Base-by-base conservation (phyloP, 35 echinoderm and acorn worm genomes). In the Amphiura filiformis region DNA sequence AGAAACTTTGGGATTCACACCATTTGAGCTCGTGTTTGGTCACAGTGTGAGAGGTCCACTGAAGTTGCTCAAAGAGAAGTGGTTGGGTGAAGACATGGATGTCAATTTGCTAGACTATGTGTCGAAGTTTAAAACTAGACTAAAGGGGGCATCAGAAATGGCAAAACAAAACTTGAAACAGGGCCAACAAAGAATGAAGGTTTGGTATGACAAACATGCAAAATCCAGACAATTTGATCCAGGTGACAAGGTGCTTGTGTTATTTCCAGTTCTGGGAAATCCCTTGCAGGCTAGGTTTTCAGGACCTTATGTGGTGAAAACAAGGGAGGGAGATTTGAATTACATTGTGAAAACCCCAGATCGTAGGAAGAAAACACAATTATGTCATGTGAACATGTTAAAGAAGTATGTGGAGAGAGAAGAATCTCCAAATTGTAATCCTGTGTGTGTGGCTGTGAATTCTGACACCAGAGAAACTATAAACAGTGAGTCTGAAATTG, bases 81-180 rank as follows among this genome's bases (percentile, higher is more conserved):
- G 34, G 34, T 41, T 90, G 36, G n/a, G 13, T 35, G 79, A 39
- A 37, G 57, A 65, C 0, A 35, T 41, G 12, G 78, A 87, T 20
- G 83, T 81, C 34, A 92, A 39, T 81, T 33, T 87, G 65, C 65
- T 87, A 26, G 84, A 87, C 44, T 92, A 92, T 88, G 91, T 92
- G 37, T 83, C 56, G 14, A 80, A 81, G 28, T 87, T 92, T 35
- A 77, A 57, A 34, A 39, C 81, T 18, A 87, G 36, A 57, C 23
- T 92, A 57, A 39, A 81, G 15, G 70, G 44, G 32, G 84, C 84
- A 15, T 82, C 65, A 5, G 38, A 81, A 11, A 31, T 92, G 30
- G 84, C 84, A 17, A 86, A 56, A 31, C 4, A 87, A 56, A 86
- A 92, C 82, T 78, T 92, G 1, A 38, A 44, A 18, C 22, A 35